phyloP scores from a whole-genome alignment of 2,888 invertebrate genomes.

The Rhogogaster chlorosoma region DNA sequence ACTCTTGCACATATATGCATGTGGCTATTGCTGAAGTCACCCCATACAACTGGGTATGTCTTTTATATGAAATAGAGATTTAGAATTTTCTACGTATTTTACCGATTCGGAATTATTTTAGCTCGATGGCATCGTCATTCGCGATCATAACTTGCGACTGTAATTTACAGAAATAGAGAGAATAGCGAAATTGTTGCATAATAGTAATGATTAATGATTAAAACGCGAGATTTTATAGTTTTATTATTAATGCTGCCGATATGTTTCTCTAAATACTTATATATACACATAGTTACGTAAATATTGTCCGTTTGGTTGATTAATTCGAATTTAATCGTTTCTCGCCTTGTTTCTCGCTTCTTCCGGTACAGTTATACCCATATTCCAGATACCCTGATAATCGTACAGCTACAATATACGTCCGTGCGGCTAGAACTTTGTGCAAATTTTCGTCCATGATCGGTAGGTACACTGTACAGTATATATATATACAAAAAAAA shows the following conservation, averaged over 20 bases:
- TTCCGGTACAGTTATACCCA: constrained; percentile 5
- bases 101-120: neutral
- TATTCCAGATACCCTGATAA: neutral
- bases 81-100: neutral
- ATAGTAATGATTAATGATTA: neutral
- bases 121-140: neutral
- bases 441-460: neutral
- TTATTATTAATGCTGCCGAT: neutral
- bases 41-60: neutral
- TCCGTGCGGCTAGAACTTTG: neutral
- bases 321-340: constrained; percentile 42
- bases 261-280: neutral
- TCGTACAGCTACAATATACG: neutral
- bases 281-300: neutral
- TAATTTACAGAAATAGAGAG: neutral
- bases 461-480: neutral
- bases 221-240: neutral
- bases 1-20: neutral
- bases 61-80: neutral
- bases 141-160: neutral
- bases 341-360: constrained; percentile 3
- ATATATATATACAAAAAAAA: neutral
- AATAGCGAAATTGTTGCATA: neutral
- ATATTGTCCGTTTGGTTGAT: constrained; percentile 1
- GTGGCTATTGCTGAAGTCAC: neutral